These are phyloP conservation scores for Eriosoma lanigerum DNA, from an alignment of 1,140 invertebrate species.

Conservation along the genomic window DNA sequence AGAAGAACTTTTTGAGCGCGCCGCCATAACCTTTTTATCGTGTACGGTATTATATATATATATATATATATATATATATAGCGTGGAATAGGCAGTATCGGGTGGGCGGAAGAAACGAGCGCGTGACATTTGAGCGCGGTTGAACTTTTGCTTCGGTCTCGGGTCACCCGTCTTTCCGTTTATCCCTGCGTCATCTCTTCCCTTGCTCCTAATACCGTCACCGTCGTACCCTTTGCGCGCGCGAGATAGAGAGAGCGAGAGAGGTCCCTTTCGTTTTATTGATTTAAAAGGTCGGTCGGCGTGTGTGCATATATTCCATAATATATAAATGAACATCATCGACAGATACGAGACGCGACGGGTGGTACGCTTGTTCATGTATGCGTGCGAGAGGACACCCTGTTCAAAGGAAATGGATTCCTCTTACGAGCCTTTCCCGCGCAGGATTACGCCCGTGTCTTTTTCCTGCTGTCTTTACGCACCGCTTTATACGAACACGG, in stretches of 20 bases:
- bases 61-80: too few species aligned
- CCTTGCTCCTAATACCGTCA: neutral
- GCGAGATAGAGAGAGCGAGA: neutral
- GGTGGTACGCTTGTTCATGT: neutral
- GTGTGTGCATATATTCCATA: neutral
- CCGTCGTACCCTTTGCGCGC: neutral
- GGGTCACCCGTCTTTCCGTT: constrained; percentile 42
- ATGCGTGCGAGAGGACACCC: constrained; percentile 8
- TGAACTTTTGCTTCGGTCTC: constrained; percentile 45
- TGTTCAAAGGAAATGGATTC: constrained; percentile 25
- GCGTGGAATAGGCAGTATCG: neutral
- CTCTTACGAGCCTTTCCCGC: neutral
- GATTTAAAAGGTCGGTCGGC: constrained; percentile 14
- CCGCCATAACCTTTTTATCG: constrained; percentile 49
- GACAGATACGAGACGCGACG: neutral
- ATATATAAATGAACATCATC: neutral
- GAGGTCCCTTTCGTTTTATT: constrained; percentile 32
- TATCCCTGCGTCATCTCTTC: neutral
- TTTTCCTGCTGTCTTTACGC: neutral
- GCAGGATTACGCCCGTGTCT: constrained; percentile 2
- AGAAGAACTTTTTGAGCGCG: constrained; percentile 33
- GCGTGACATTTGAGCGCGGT: constrained; percentile 48
- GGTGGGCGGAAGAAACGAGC: constrained; percentile 23
- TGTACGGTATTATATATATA: too few species aligned
- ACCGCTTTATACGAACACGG: neutral